These are phyloP conservation scores for Monarcha castaneiventris DNA, from an alignment of 2,113 vertebrate species.

Conservation along the genomic window DNA sequence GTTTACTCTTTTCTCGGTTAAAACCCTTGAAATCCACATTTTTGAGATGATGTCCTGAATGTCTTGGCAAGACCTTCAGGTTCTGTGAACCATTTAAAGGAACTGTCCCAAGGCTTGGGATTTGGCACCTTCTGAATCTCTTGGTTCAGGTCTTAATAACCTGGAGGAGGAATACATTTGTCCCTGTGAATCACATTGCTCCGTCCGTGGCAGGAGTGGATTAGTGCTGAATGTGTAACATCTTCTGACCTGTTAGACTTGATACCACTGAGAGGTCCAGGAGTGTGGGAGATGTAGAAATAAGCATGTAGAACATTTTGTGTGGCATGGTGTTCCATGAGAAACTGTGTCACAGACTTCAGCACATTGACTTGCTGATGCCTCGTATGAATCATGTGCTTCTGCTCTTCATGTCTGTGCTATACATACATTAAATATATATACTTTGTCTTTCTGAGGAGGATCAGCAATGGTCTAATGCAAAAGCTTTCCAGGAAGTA, in stretches of 20 bases:
- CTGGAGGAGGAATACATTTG: not conserved
- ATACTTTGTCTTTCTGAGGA: conserved; percentile 7
- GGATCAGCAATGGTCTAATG: not conserved
- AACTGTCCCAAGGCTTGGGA: not conserved
- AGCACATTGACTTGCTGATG: conserved; percentile 10
- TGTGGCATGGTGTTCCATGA: not conserved
- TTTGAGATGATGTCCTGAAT: not conserved
- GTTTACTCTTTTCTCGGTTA: not conserved
- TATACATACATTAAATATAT: not conserved
- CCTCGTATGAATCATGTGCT: conserved; percentile 2
- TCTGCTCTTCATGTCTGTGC: conserved; percentile 14
- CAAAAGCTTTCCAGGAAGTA: not conserved
- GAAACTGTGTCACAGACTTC: conserved; percentile 11
- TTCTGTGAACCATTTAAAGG: not conserved
- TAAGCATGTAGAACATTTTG: not conserved
- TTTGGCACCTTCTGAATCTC: not conserved
- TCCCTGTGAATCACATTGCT: not conserved
- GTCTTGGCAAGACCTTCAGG: not conserved
- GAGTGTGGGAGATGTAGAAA: not conserved
- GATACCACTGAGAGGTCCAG: not conserved
- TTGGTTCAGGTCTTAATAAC: not conserved
- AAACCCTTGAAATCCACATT: not conserved
- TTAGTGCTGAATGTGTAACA: not conserved
- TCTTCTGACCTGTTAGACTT: not conserved
- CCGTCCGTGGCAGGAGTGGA: not conserved